Percentiles rank a stretch among this genome's conserved stretches.
Evolutionary conservation across 2,113 vertebrate genomes (phyloP).

Genomic region (Gallinago paraguaiae): DNA sequence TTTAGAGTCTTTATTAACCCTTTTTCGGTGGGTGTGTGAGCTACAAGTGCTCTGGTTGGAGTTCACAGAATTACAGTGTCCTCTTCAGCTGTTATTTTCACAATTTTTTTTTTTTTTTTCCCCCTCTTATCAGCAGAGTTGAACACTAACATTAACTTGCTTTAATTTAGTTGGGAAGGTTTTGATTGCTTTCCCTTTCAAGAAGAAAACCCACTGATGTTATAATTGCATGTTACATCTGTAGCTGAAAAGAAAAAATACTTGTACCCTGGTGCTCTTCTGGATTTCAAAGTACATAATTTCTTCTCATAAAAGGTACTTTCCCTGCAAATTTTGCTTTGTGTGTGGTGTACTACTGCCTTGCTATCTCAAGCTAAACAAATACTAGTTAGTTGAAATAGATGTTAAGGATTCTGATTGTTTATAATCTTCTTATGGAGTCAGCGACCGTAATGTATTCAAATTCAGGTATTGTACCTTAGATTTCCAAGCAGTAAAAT

Average conservation of each 20-base stretch:
- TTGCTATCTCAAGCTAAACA: neutral
- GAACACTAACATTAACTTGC: neutral
- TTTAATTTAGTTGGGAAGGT: neutral
- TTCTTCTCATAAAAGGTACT: neutral
- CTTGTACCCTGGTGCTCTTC: neutral
- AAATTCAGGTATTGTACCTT: neutral
- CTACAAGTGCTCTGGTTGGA: neutral
- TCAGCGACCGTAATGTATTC: neutral
- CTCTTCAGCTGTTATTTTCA: neutral
- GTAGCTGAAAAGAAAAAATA: neutral
- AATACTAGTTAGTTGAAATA: neutral
- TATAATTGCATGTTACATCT: neutral
- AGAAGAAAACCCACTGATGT: neutral
- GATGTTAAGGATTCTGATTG: neutral
- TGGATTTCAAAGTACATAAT: neutral
- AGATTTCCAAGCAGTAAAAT: neutral
- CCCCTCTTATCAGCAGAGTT: neutral
- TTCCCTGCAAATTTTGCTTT: neutral
- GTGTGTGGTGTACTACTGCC: neutral
- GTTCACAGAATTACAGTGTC: neutral
- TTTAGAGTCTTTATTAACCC: neutral
- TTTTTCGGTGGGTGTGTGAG: neutral
- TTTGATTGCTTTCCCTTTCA: neutral
- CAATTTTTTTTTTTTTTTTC: neutral
- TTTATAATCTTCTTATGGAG: neutral